Evolutionary conservation across 2,888 invertebrate species (phyloP).

Genomic region (Fabriciana adippe): DNA sequence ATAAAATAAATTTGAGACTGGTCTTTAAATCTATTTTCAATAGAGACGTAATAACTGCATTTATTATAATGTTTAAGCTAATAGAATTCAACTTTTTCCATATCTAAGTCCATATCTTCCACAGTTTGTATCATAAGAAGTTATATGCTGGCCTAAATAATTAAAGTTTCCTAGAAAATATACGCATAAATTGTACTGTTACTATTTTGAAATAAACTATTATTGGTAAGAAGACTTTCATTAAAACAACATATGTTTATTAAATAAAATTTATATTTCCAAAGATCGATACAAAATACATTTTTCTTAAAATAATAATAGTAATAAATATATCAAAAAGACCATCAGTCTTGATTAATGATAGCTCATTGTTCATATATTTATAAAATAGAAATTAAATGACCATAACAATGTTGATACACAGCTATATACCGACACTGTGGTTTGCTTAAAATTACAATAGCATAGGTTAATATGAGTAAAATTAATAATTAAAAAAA

Average conservation of each 20-base stretch:
- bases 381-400: slow-evolving; percentile 52
- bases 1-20: slow-evolving; percentile 15
- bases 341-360: slow-evolving; percentile 41
- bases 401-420: slow-evolving; percentile 65
- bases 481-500: slow-evolving; percentile 41
- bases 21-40: slow-evolving; percentile 4
- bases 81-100: slow-evolving; percentile 8
- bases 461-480: slow-evolving; percentile 39
- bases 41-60: slow-evolving; percentile 6
- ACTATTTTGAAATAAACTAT: slow-evolving; percentile 31
- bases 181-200: slow-evolving; percentile 24
- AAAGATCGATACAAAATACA: slow-evolving; percentile 31
- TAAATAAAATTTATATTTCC: slow-evolving; percentile 30
- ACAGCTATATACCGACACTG: slow-evolving; percentile 56
- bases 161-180: slow-evolving; percentile 13
- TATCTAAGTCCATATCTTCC: slow-evolving; percentile 25
- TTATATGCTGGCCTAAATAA: slow-evolving; percentile 21
- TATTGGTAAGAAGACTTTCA: slow-evolving; percentile 25
- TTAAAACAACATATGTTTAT: slow-evolving; percentile 27
- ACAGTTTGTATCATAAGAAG: slow-evolving; percentile 1
- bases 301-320: slow-evolving; percentile 28
- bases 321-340: slow-evolving; percentile 39
- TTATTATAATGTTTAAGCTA: slow-evolving; percentile 16
- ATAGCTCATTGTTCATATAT: slow-evolving; percentile 41
- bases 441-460: slow-evolving; percentile 47